Evolutionary conservation across 2,797 vertebrate species (phyloP).

Genomic region (Cyclura pinguis): DNA sequence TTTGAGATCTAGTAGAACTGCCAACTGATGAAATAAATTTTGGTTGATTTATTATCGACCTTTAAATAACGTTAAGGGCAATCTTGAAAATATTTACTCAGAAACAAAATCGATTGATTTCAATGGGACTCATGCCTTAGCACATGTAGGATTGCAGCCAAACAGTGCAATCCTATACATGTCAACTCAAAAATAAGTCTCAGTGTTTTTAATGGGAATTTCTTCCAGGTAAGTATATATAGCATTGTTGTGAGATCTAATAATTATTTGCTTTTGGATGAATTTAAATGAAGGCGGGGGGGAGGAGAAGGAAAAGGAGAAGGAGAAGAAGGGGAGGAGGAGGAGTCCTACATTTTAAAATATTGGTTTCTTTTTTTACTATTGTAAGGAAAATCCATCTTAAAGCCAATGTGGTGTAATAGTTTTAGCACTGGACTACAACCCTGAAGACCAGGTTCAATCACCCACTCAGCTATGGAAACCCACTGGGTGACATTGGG

Average conservation of each 20-base stretch:
- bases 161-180: not conserved
- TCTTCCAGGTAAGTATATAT: not conserved
- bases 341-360: not conserved
- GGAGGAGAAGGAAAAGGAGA: no score
- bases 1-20: not conserved
- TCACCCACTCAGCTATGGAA: no score
- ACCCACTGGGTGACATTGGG: no score
- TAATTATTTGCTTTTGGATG: not conserved
- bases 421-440: no score
- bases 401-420: no score
- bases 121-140: not conserved
- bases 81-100: not conserved
- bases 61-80: not conserved
- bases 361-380: not conserved
- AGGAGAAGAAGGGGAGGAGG: not conserved
- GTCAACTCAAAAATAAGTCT: not conserved
- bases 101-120: not conserved
- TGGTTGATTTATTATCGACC: not conserved
- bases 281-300: not conserved
- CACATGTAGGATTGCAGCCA: not conserved
- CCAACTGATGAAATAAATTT: constrained; percentile 2
- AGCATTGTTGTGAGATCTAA: not conserved
- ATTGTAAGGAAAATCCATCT: no score
- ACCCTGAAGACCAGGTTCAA: no score
- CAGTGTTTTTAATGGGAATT: not conserved